Conservation (phyloP, 2,113 vertebrate genomes). For the Menura novaehollandiae region DNA sequence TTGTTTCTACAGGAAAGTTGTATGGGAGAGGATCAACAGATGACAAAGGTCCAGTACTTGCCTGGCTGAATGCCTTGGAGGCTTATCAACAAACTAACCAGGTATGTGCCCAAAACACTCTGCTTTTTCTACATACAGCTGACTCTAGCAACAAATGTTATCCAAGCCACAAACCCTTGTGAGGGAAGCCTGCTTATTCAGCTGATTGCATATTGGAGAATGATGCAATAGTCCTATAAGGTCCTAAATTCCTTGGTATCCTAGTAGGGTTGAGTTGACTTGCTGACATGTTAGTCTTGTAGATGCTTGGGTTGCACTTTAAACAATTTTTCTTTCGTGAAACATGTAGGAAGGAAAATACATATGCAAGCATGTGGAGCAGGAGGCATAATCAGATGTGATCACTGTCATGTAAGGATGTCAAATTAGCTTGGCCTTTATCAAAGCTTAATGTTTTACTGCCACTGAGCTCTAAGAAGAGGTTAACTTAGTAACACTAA, state of each 20-base stretch:
- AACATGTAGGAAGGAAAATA: background rate
- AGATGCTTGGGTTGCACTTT: background rate
- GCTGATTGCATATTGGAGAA: background rate
- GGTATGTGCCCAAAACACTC: slow-evolving; percentile 59
- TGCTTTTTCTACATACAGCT: background rate
- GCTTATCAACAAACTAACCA: slow-evolving; percentile 89
- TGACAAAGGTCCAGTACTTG: slow-evolving; percentile 94
- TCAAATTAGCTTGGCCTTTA: background rate
- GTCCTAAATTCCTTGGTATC: background rate
- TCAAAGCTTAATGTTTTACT: background rate
- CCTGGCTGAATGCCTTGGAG: slow-evolving; percentile 94
- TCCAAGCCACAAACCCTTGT: background rate
- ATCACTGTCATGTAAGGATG: background rate
- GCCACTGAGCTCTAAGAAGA: background rate
- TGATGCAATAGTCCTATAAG: background rate
- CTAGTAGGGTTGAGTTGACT: background rate
- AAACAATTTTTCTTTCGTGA: background rate
- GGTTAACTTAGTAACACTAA: background rate
- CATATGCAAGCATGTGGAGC: background rate
- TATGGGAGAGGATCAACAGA: slow-evolving; percentile 93
- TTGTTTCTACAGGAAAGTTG: slow-evolving; percentile 81
- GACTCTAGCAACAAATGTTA: background rate
- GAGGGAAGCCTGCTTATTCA: slow-evolving; percentile 3
- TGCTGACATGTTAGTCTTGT: background rate
- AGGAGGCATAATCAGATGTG: background rate